Evolutionary conservation across 2,113 vertebrate species (phyloP).

Genomic region (Accipiter cooperii): DNA sequence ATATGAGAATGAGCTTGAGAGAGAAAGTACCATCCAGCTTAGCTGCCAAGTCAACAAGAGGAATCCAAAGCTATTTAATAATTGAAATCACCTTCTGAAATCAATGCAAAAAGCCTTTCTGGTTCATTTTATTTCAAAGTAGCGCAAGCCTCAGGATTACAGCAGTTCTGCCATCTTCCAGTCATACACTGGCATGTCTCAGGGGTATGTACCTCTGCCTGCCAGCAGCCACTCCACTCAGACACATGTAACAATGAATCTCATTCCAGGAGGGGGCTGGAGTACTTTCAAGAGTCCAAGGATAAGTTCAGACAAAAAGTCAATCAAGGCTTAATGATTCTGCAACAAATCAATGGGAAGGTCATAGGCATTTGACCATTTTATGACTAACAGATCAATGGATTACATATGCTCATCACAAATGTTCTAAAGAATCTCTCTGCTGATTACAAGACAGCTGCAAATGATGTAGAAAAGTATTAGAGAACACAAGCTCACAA

Average conservation of each 20-base stretch:
- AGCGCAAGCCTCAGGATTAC: not conserved
- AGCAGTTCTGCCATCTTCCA: not conserved
- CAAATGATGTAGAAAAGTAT: not conserved
- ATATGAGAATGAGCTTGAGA: not conserved
- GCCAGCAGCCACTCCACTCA: not conserved
- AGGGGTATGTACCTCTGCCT: not conserved
- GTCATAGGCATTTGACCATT: not conserved
- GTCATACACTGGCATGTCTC: not conserved
- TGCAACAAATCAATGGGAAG: not conserved
- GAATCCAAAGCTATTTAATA: not conserved
- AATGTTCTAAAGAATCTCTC: not conserved
- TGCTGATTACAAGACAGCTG: not conserved
- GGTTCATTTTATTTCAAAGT: not conserved
- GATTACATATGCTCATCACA: not conserved
- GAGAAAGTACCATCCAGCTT: not conserved
- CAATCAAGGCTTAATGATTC: not conserved
- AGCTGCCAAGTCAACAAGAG: not conserved
- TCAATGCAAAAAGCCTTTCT: not conserved
- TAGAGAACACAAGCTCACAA: not conserved
- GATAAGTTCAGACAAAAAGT: not conserved
- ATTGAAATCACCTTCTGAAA: not conserved
- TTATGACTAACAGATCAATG: not conserved
- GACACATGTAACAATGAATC: not conserved
- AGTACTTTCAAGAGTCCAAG: not conserved
- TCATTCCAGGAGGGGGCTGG: not conserved